Base-by-base conservation (phyloP, 2,888 invertebrate genomes). In the Papilio demoleus region DNA sequence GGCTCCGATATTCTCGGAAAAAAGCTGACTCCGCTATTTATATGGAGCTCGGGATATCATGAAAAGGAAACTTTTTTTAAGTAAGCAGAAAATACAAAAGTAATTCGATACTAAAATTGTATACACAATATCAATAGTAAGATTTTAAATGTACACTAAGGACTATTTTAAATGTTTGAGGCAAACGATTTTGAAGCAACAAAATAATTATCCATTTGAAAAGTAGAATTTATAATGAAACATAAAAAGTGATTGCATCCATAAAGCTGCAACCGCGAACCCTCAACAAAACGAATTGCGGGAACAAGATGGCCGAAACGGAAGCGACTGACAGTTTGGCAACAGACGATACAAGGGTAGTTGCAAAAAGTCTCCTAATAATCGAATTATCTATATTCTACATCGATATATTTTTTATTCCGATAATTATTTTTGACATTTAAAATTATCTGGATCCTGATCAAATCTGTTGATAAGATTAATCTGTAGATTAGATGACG, bases 261-360 rank as follows among this genome's bases (percentile, higher is more conserved):
- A 42, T 63, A 31, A 38, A 68, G 34, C 47, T 47, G 38, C 68
- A 64, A 42, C 45, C 56, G 53, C 42, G 34, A 63, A 27, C 42
- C 34, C 67, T 53, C 58, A 34, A 45, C 56, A 67, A 67, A 67
- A 58, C 58, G 63, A 63, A 67, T 34, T 8, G 53, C 42, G 67
- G 19, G n/a, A 61, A 72, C 79, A 86, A 86, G 73, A 85, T 82
- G 81, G 81, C 80, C 77, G 78, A 74, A 82, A 76, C 86, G 88
- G 88, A 87, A 86, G 78, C 79, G 80, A 81, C 81, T 82, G 80
- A 80, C 79, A 80, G 76, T 74, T 75, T 76, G 72, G 67, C 76
- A 73, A 69, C 72, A 80, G 77, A 84, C 81, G 83, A 79, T 78
- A 78, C 69, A 11, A 22, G 65, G 34, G 31, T 34, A 6, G 56